Evolutionary conservation across 2,113 vertebrate species (phyloP).

Genomic region (Himantopus leucocephalus): DNA sequence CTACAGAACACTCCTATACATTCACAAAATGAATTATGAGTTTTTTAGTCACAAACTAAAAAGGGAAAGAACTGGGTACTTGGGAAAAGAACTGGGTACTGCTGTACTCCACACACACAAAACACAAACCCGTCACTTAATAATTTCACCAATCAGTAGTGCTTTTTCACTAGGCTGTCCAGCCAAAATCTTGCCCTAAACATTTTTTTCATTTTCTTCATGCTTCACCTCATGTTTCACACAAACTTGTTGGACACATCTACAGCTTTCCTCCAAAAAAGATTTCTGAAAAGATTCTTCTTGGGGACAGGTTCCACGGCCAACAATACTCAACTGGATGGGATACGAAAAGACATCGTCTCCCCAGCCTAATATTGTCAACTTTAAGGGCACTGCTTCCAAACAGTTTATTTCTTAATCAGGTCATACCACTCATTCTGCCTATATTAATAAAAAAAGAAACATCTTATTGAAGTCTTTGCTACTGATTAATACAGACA

Average conservation of each 20-base stretch:
- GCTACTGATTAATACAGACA: background rate
- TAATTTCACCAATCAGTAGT: background rate
- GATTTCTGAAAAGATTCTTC: background rate
- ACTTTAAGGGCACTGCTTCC: background rate
- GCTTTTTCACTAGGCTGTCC: background rate
- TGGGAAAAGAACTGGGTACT: background rate
- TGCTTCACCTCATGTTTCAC: background rate
- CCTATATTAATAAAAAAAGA: background rate
- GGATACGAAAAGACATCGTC: background rate
- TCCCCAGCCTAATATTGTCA: background rate
- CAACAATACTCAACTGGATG: background rate
- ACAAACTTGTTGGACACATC: background rate
- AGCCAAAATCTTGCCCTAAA: background rate
- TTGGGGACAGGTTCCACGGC: background rate
- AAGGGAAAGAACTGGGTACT: background rate
- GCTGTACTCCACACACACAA: background rate
- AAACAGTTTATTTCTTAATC: background rate
- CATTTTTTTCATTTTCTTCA: background rate
- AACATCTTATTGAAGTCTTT: background rate
- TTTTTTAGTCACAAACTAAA: background rate
- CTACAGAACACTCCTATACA: background rate
- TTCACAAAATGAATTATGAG: background rate
- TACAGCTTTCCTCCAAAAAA: background rate
- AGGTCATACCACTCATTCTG: background rate
- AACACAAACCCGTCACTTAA: background rate